Percentiles rank a stretch among this genome's conserved stretches.
Conservation (phyloP, 2,797 vertebrate genomes). For the Sebastolobus alascanus region DNA sequence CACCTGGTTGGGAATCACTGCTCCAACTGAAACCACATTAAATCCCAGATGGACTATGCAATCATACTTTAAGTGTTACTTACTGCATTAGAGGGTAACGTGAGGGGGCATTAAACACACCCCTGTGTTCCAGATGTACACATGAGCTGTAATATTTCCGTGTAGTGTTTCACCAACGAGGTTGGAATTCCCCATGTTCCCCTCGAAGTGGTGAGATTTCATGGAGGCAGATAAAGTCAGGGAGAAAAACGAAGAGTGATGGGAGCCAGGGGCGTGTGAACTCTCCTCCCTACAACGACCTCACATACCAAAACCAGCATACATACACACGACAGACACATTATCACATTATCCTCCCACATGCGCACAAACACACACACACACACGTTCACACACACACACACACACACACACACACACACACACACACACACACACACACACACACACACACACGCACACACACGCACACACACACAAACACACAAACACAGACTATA, state of each 20-base stretch:
- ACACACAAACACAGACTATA: not conserved
- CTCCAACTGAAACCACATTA: conserved; percentile 49
- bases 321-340: conserved; percentile 32
- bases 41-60: conserved; percentile 29
- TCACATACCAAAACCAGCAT: conserved; percentile 45
- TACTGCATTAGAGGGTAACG: not conserved
- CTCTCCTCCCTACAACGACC: conserved; percentile 38
- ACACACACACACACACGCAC: conserved; percentile 12
- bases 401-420: conserved; percentile 28
- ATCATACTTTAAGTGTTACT: conserved; percentile 35
- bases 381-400: conserved; percentile 30
- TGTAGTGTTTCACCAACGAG: conserved; percentile 17
- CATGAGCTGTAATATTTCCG: conserved; percentile 22
- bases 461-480: conserved; percentile 21
- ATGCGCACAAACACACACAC: conserved; percentile 15
- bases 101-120: not conserved
- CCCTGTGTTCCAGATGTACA: conserved; percentile 44
- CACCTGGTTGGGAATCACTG: conserved; percentile 6
- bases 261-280: conserved; percentile 42
- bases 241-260: conserved; percentile 42
- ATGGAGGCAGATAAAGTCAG: conserved; percentile 41
- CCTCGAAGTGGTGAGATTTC: conserved; percentile 45
- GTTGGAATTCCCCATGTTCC: conserved; percentile 15
- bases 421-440: conserved; percentile 32
- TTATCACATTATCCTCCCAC: conserved; percentile 24